Percentiles rank a stretch among this genome's conserved stretches.
Evolutionary conservation across 1,140 invertebrate genomes (phyloP).

Genomic region (Meloidogyne floridensis): DNA sequence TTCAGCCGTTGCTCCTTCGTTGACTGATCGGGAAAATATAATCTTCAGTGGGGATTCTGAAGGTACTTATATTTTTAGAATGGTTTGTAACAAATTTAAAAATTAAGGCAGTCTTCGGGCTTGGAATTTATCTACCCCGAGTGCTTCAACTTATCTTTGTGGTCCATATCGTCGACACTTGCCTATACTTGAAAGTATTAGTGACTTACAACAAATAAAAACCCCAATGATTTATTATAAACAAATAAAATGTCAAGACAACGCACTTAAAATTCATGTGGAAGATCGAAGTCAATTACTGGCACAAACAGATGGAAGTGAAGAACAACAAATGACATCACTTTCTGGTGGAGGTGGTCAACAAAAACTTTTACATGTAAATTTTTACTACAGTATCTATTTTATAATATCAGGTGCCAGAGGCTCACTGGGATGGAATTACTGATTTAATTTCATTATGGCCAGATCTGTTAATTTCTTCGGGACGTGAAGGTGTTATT

Average conservation of each 20-base stretch:
- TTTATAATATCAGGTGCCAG: constrained; percentile 34
- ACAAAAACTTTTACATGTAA: constrained; percentile 22
- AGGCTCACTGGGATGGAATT: constrained; percentile 43
- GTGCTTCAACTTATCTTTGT: constrained; percentile 50
- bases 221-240: constrained; percentile 28
- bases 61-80: not conserved
- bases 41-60: constrained; percentile 58
- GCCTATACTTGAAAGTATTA: constrained; percentile 20
- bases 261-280: constrained; percentile 15
- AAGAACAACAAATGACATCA: not conserved
- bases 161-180: constrained; percentile 53
- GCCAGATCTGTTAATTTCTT: constrained; percentile 48
- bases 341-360: not conserved
- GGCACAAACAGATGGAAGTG: not conserved
- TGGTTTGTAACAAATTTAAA: not conserved
- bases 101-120: constrained; percentile 43
- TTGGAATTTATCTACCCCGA: constrained; percentile 46
- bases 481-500: constrained; percentile 50
- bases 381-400: not conserved
- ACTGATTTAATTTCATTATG: constrained; percentile 50
- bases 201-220: constrained; percentile 33
- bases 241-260: constrained; percentile 33
- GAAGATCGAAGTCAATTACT: constrained; percentile 38
- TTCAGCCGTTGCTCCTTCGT: constrained; percentile 1
- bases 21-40: constrained; percentile 7